Base-by-base conservation (phyloP, 30 jellyfish, hydroid and myxozoan species). In the Catostylus mosaicus region DNA sequence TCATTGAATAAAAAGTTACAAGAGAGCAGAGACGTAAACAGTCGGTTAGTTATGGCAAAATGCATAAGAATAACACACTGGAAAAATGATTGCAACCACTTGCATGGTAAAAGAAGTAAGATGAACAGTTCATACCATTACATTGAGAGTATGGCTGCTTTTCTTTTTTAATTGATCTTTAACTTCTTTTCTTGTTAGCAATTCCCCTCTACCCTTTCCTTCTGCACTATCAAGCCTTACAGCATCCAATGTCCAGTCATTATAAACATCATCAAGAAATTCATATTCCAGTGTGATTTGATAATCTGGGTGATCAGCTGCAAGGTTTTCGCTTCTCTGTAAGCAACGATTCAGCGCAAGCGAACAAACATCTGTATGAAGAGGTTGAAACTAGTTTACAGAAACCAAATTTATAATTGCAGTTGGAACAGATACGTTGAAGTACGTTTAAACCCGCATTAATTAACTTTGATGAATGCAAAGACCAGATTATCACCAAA, bases 161-260 rank as follows among this genome's bases (percentile, higher is more conserved):
- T 92, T 92, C 63, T 87, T 71, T 59, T 82, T 91, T 80, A 92
- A 31, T 50, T 81, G 92, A 22, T 37, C 32, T 62, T 68, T 69
- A 31, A 92, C 76, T 32, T 92, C 90, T 12, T 86, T 64, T 34
- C 52, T 78, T n/a, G 95, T 79, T 8, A 71, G 73, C 1, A 86
- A 51, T 32, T 64, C 88, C n/a, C 95, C 97, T 16, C 83, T 77
- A 16, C 95, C 95, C 40, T 62, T 57, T 30, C 94, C 96, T 45
- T 85, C 95, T 10, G 38, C 86, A 35, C 87, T 82, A 64, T 86
- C 89, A 1, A 78, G 33, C 36, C 95, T 65, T 23, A 92, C 98
- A 40, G 88, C 69, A 51, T 92, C 98, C 37, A 97, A 72, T 38
- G 96, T 80, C 98, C 98, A 92, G 38, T 92, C 89, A 31, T 63